A percentile compares a stretch with the other conserved stretches of the same genome.
Evolutionary conservation across 1,140 invertebrate genomes (phyloP).

Genomic region (Dendroctonus valens): DNA sequence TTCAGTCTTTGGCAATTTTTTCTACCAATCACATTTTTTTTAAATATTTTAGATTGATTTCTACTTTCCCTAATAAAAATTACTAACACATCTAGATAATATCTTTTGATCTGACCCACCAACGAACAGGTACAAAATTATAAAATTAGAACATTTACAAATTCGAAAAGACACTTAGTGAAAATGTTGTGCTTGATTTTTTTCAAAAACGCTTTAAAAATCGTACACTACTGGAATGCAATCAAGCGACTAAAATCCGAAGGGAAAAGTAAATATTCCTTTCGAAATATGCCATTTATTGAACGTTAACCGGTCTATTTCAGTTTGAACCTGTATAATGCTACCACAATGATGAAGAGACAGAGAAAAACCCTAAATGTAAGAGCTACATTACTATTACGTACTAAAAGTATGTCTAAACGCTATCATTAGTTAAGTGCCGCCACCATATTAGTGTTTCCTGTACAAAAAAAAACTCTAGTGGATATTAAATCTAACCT

Average conservation of each 20-base stretch:
- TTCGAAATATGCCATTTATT: constrained; percentile 43
- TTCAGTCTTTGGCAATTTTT: constrained; percentile 43
- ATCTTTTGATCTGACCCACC: constrained; percentile 31
- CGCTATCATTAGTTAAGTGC: constrained; percentile 42
- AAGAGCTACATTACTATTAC: constrained; percentile 42
- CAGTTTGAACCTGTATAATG: constrained; percentile 46
- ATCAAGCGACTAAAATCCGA: constrained; percentile 6
- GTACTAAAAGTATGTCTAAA: constrained; percentile 42
- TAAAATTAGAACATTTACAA: constrained; percentile 5
- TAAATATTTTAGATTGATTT: constrained; percentile 11
- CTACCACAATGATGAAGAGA: constrained; percentile 49
- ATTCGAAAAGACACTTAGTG: constrained; percentile 48
- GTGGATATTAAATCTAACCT: constrained; percentile 47
- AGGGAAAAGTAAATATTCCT: constrained; percentile 8
- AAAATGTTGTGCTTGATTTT: constrained; percentile 35
- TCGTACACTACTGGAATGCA: constrained; percentile 6
- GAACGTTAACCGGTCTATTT: constrained; percentile 28
- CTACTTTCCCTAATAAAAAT: constrained; percentile 20
- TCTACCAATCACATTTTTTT: constrained; percentile 44
- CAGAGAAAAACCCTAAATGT: constrained; percentile 33
- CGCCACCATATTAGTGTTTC: constrained; percentile 49
- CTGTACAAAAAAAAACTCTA: constrained; percentile 49
- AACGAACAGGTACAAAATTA: constrained; percentile 39
- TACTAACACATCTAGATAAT: constrained; percentile 21
- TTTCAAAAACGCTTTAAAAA: background rate